phyloP scores from a whole-genome alignment of 1,140 invertebrate species.

The Rhizoglyphus robini region DNA sequence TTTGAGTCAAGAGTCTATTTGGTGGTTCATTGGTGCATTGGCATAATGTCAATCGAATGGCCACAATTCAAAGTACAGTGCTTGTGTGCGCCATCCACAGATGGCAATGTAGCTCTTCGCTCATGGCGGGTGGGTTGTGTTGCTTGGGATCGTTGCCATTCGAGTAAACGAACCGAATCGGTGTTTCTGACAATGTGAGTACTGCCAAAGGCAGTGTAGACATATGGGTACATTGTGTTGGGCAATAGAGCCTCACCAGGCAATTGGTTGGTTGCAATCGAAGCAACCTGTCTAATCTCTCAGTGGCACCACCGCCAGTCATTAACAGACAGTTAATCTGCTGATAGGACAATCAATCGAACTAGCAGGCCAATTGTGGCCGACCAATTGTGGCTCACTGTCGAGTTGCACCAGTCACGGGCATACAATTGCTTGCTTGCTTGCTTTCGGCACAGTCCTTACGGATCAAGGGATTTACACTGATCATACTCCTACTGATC shows the following conservation, averaged over 20 bases:
- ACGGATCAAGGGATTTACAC: not conserved
- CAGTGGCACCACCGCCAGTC: not conserved
- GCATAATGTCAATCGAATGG: no score
- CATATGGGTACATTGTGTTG: no score
- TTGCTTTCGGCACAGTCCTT: not conserved
- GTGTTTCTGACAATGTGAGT: not conserved
- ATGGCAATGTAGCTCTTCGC: no score
- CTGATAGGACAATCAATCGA: not conserved
- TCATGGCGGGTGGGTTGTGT: not conserved
- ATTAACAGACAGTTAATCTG: not conserved
- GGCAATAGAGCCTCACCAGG: not conserved
- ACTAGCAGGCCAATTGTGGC: not conserved
- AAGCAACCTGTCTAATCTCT: not conserved
- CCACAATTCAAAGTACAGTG: no score
- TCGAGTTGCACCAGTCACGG: not conserved
- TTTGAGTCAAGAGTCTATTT: no score
- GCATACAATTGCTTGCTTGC: not conserved
- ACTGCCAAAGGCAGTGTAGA: not conserved
- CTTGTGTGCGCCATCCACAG: no score
- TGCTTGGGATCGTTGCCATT: not conserved
- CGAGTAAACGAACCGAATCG: not conserved
- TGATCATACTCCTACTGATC: not conserved
- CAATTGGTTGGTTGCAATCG: not conserved
- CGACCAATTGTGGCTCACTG: not conserved
- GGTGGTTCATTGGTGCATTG: no score